Evolutionary conservation across 2,797 vertebrate species (phyloP), one percentile per base, ranked within the genome.

Genomic region (Dromococcyx pavoninus): DNA sequence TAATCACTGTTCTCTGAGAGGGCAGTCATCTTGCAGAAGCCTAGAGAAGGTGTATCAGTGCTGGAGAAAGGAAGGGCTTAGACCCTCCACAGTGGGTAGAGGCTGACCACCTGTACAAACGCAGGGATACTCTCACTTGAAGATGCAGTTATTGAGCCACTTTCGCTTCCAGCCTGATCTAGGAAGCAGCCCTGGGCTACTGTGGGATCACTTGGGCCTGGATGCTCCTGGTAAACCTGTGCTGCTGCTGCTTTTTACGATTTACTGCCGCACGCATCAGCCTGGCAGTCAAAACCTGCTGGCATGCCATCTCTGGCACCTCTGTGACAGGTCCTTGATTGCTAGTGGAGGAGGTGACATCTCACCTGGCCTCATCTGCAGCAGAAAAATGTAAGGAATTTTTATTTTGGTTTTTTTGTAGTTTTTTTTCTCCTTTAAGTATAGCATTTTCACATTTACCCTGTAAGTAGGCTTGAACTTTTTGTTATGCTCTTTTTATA

Each of bases 71-170:
- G 51, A 56, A 30, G 17, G 32, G 43, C 4, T 81, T 30, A 39
- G 27, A n/a, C 5, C 5, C 16, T 3, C 4, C 0, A 0, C 33
- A 18, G 44, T 3, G 0, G 19, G 33, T 27, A 22, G 32, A 32
- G 23, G 41, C 65, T 0, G 2, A n/a, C 37, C 35, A 10, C 22
- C 13, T 1, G 0, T 54, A 32, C 21, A 50, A 54, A 66, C 8
- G 17, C 3, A 1, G 28, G 21, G 39, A 7, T n/a, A 32, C 43
- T 7, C 3, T 35, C 27, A 2, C 54, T 35, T 25, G 48, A 7
- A 75, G 46, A 78, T 11, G 7, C 11, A 28, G 64, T 6, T 41
- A 15, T 41, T 0, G 1, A 60, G 44, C 7, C 30, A 10, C 35
- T 6, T 51, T 13, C 48, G 25, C 32, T 70, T 77, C 32, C 44